Conservation (phyloP, 2,888 invertebrate species). For the Chrysolina haemoptera region DNA sequence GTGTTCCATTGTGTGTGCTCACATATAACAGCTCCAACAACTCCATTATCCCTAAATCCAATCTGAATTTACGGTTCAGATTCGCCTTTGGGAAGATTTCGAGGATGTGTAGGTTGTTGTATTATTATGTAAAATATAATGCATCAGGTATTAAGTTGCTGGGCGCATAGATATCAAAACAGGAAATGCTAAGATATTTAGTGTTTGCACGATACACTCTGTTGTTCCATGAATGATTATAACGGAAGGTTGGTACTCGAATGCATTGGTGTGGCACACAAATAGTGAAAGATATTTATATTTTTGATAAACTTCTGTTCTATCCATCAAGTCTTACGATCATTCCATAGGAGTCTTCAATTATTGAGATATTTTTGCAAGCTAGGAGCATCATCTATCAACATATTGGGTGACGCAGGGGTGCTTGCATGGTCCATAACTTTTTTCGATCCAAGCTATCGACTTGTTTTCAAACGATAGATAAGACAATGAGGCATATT, state of each 20-base stretch:
- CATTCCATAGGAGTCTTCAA: too few relatives aligned
- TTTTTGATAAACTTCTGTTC: too few relatives aligned
- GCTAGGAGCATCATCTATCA: too few relatives aligned
- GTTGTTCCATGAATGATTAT: background rate
- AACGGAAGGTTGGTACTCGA: background rate
- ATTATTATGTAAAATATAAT: slow-evolving; percentile 4
- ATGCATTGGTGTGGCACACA: background rate
- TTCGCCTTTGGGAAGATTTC: slow-evolving; percentile 6
- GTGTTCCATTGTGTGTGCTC: slow-evolving; percentile 10
- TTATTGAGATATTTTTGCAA: too few relatives aligned
- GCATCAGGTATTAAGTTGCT: slow-evolving; percentile 4
- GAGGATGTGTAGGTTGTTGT: background rate
- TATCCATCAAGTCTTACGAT: too few relatives aligned
- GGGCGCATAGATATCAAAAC: background rate
- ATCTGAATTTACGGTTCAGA: slow-evolving; percentile 1
- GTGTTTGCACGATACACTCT: background rate
- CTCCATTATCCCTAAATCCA: slow-evolving; percentile 12
- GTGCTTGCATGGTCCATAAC: too few relatives aligned
- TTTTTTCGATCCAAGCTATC: too few relatives aligned
- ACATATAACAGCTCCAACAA: slow-evolving; percentile 3
- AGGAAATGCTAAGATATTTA: background rate
- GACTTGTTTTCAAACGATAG: too few relatives aligned
- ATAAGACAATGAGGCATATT: too few relatives aligned
- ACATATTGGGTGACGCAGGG: too few relatives aligned
- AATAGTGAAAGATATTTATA: background rate